Evolutionary conservation across 2,113 vertebrate genomes (phyloP).

Genomic region (Penelope pileata): DNA sequence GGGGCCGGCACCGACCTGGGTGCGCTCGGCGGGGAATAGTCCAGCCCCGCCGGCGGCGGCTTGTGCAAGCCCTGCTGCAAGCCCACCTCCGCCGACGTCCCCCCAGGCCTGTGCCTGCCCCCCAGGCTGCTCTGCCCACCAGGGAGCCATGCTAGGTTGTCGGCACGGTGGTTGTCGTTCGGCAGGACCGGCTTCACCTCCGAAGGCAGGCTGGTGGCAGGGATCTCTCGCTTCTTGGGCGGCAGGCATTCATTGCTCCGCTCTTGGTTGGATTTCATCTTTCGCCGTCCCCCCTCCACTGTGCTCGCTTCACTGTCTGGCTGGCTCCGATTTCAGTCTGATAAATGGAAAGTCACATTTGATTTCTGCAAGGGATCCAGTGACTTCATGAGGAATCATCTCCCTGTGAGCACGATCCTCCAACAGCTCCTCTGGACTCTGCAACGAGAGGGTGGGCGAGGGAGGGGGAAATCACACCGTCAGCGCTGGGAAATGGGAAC

Average conservation of each 20-base stretch:
- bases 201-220: constrained; percentile 86
- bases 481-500: constrained; percentile 19
- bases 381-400: constrained; percentile 99
- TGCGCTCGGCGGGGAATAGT: constrained; percentile 80
- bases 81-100: constrained; percentile 72
- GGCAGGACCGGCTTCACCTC: constrained; percentile 86
- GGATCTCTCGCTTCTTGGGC: constrained; percentile 97
- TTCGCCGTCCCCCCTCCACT: constrained; percentile 84
- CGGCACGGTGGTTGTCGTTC: constrained; percentile 86
- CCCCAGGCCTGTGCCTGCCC: constrained; percentile 70
- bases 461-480: neutral
- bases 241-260: constrained; percentile 98
- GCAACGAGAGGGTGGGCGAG: constrained; percentile 38
- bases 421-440: constrained; percentile 79
- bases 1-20: constrained; percentile 83
- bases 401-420: constrained; percentile 85
- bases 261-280: constrained; percentile 98
- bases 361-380: constrained; percentile 88
- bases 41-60: constrained; percentile 79
- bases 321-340: constrained; percentile 82
- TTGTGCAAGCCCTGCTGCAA: constrained; percentile 88
- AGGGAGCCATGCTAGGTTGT: constrained; percentile 91
- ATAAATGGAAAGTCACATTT: constrained; percentile 90
- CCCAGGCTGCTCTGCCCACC: constrained; percentile 77
- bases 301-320: constrained; percentile 83